phyloP scores from a whole-genome alignment of 1,140 invertebrate genomes.

The Caenorhabditis briggsae region DNA sequence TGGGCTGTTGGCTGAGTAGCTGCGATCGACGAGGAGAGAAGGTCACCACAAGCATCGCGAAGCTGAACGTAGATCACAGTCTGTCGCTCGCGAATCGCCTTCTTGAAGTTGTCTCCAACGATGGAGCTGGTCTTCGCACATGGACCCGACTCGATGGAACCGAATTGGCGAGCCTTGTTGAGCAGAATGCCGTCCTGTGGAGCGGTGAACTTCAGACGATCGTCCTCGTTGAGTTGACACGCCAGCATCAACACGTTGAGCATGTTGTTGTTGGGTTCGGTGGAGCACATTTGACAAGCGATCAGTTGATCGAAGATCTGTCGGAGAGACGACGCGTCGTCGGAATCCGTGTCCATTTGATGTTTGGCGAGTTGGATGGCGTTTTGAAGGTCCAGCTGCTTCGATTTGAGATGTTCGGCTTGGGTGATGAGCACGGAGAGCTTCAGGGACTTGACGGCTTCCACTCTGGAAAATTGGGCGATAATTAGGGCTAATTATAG shows the following conservation, averaged over 20 bases:
- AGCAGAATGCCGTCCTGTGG: conserved; percentile 81
- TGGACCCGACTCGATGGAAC: conserved; percentile 80
- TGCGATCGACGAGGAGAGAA: conserved; percentile 68
- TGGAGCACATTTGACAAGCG: conserved; percentile 46
- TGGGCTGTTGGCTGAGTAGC: conserved; percentile 21
- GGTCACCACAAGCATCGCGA: conserved; percentile 81
- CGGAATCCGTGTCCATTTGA: conserved; percentile 6
- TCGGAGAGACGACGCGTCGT: background rate
- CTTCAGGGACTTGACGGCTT: conserved; percentile 24
- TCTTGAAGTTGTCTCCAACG: conserved; percentile 79
- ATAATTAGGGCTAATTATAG: background rate
- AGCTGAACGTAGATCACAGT: conserved; percentile 79
- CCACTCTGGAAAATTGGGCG: conserved; percentile 1
- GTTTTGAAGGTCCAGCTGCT: background rate
- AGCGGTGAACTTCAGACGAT: conserved; percentile 71
- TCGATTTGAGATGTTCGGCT: conserved; percentile 18
- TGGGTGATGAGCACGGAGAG: conserved; percentile 22
- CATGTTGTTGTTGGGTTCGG: conserved; percentile 19
- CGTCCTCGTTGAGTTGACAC: conserved; percentile 41
- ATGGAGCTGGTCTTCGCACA: conserved; percentile 81
- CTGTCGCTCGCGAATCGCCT: conserved; percentile 79
- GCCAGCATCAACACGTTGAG: conserved; percentile 66
- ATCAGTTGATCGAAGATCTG: conserved; percentile 42
- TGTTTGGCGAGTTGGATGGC: background rate
- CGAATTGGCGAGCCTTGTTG: conserved; percentile 80